Conservation (phyloP, 2,888 invertebrate species). For the Cataglyphis livida region DNA sequence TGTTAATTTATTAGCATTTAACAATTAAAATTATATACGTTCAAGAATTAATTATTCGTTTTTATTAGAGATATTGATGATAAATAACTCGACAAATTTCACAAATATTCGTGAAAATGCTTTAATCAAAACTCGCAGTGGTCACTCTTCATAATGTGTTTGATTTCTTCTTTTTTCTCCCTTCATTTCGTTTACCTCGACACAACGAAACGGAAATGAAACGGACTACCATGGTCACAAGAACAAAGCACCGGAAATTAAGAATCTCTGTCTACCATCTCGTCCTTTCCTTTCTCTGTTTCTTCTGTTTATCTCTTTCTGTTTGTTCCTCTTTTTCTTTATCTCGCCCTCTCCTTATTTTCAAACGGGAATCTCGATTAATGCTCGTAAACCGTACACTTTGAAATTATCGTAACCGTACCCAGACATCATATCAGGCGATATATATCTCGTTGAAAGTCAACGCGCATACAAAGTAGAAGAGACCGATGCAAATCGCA, state of each 20-base stretch:
- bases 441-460: conserved; percentile 19
- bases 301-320: neutral
- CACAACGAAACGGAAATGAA: conserved; percentile 69
- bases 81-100: conserved; percentile 11
- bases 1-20: neutral
- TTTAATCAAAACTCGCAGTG: conserved; percentile 31
- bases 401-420: conserved; percentile 22
- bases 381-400: conserved; percentile 29
- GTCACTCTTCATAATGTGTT: conserved; percentile 36
- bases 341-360: conserved; percentile 7
- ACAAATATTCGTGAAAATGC: neutral
- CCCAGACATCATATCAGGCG: conserved; percentile 8
- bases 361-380: conserved; percentile 32
- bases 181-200: conserved; percentile 26
- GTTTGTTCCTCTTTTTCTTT: neutral
- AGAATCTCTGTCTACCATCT: conserved; percentile 59
- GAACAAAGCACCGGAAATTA: conserved; percentile 74
- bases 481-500: conserved; percentile 10
- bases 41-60: neutral
- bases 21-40: neutral
- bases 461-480: neutral
- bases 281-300: conserved; percentile 35
- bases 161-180: conserved; percentile 42
- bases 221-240: conserved; percentile 54
- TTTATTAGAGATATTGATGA: neutral